phyloP scores from a whole-genome alignment of 2,888 invertebrate species.

The Tethea ocularis region DNA sequence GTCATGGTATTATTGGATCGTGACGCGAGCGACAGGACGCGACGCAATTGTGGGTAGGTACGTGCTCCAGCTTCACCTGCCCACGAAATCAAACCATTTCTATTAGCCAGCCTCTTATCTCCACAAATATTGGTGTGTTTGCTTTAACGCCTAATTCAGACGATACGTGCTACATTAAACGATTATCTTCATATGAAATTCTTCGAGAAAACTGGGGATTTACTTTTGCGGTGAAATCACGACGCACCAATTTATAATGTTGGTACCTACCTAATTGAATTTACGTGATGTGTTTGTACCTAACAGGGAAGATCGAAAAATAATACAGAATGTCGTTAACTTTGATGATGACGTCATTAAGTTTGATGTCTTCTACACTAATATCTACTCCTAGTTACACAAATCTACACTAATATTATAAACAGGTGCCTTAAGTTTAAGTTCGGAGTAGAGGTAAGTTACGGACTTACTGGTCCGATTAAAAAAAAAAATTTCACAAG shows the following conservation, averaged over 20 bases:
- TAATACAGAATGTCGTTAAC: too few species aligned
- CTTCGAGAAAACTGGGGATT: conserved; percentile 10
- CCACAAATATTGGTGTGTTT: conserved; percentile 67
- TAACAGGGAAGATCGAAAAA: too few species aligned
- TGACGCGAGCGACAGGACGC: conserved; percentile 2
- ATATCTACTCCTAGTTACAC: too few species aligned
- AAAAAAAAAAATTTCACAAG: too few species aligned
- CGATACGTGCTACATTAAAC: conserved; percentile 59
- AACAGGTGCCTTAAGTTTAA: too few species aligned
- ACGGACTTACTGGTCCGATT: too few species aligned
- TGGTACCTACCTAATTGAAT: neutral
- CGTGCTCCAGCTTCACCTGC: conserved; percentile 45
- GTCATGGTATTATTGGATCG: conserved; percentile 2
- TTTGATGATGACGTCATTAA: too few species aligned
- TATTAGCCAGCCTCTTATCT: conserved; percentile 57
- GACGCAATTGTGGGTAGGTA: conserved; percentile 14
- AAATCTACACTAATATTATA: too few species aligned
- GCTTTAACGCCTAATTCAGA: conserved; percentile 55
- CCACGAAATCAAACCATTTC: conserved; percentile 45
- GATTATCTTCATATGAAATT: conserved; percentile 41
- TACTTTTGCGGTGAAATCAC: neutral
- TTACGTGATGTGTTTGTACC: neutral
- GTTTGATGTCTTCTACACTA: too few species aligned
- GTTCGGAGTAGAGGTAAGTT: too few species aligned
- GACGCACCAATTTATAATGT: neutral